These are phyloP conservation scores for Toxotes jaculatrix DNA, from an alignment of 2,113 vertebrate species.

Conservation along the genomic window DNA sequence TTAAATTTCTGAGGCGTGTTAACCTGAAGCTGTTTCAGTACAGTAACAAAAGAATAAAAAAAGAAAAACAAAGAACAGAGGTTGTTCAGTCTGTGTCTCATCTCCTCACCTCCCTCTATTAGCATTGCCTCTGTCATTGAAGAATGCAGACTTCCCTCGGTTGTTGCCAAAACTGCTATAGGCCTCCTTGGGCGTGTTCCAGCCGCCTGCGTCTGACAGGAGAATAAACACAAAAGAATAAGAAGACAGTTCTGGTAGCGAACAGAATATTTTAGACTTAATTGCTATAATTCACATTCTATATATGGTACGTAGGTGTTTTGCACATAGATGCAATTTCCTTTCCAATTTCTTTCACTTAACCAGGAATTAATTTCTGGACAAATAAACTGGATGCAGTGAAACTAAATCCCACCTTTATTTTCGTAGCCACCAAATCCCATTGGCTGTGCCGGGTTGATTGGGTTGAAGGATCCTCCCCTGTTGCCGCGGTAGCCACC, in stretches of 20 bases:
- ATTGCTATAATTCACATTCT: too few relatives aligned
- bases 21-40: neutral
- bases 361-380: too few relatives aligned
- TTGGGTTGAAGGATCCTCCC: slow-evolving; percentile 78
- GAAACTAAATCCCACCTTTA: slow-evolving; percentile 77
- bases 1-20: neutral
- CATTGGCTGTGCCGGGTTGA: slow-evolving; percentile 79
- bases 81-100: neutral
- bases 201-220: slow-evolving; percentile 82
- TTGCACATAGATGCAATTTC: too few relatives aligned
- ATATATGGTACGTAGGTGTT: too few relatives aligned
- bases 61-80: neutral
- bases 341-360: too few relatives aligned
- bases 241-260: neutral
- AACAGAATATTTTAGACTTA: too few relatives aligned
- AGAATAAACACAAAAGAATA: neutral
- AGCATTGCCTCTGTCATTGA: slow-evolving; percentile 90
- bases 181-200: slow-evolving; percentile 91
- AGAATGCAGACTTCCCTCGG: slow-evolving; percentile 92
- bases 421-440: slow-evolving; percentile 81
- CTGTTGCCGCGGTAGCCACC: slow-evolving; percentile 81
- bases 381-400: too few relatives aligned
- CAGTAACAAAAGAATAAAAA: neutral
- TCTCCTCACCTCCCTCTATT: slow-evolving; percentile 88
- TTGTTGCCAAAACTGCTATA: slow-evolving; percentile 95